phyloP scores from a whole-genome alignment of 2,888 invertebrate genomes.

The Dynastes maya region DNA sequence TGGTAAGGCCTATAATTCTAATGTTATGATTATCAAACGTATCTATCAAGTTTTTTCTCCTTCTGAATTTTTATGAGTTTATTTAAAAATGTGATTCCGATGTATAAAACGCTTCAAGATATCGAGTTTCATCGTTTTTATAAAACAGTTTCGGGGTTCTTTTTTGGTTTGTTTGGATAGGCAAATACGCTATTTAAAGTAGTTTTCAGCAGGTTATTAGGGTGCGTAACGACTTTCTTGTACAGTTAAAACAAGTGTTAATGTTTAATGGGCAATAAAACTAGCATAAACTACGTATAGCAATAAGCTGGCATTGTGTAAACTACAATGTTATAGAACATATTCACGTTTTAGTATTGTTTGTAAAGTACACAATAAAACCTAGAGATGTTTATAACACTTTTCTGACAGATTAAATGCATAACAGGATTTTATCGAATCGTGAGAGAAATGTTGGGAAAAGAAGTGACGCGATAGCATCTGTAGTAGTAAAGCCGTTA shows the following conservation, averaged over 20 bases:
- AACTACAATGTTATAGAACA: not conserved
- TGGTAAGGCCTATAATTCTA: not conserved
- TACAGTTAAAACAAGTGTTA: constrained; percentile 17
- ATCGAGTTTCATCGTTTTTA: not conserved
- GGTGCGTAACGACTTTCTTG: not conserved
- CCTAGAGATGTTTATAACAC: not conserved
- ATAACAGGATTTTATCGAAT: not conserved
- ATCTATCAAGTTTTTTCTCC: too few relatives aligned
- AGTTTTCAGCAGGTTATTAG: too few relatives aligned
- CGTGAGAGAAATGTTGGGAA: not conserved
- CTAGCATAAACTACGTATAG: not conserved
- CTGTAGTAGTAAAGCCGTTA: too few relatives aligned
- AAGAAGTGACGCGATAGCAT: not conserved
- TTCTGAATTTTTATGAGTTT: not conserved
- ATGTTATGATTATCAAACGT: not conserved
- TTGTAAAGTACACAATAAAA: not conserved
- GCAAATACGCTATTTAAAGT: not conserved
- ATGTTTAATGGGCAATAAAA: constrained; percentile 25
- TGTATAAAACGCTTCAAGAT: not conserved
- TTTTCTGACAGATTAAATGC: not conserved
- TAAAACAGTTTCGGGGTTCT: not conserved
- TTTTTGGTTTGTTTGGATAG: not conserved
- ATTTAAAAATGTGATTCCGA: not conserved
- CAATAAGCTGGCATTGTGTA: not conserved
- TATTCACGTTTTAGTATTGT: not conserved